These are phyloP conservation scores for Carduelis carduelis DNA, from an alignment of 2,797 vertebrate species.

Conservation along the genomic window DNA sequence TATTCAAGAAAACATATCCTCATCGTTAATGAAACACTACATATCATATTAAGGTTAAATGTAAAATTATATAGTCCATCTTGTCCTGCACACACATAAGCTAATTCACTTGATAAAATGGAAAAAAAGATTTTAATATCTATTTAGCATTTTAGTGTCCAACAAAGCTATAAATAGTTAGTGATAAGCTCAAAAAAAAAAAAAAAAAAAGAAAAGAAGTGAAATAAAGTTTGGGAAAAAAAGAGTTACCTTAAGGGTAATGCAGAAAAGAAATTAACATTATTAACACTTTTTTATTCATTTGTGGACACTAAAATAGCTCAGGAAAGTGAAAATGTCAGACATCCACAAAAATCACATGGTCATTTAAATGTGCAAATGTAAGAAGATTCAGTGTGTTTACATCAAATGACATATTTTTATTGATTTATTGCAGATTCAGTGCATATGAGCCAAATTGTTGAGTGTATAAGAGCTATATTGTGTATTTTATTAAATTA, in stretches of 20 bases:
- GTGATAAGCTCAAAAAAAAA: slow-evolving; percentile 53
- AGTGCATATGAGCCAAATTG: slow-evolving; percentile 99
- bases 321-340: slow-evolving; percentile 91
- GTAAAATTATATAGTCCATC: slow-evolving; percentile 78
- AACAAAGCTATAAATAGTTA: slow-evolving; percentile 67
- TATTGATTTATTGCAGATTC: slow-evolving; percentile 99
- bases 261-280: slow-evolving; percentile 62
- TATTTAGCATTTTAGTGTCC: slow-evolving; percentile 82
- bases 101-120: slow-evolving; percentile 72
- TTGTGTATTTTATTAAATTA: slow-evolving; percentile 99
- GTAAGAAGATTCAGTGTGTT: slow-evolving; percentile 99
- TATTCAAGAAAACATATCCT: slow-evolving; percentile 77
- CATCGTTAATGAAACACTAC: slow-evolving; percentile 86
- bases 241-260: slow-evolving; percentile 58
- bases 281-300: slow-evolving; percentile 73
- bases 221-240: slow-evolving; percentile 13
- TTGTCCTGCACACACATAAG: slow-evolving; percentile 78
- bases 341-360: slow-evolving; percentile 90
- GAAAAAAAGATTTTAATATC: slow-evolving; percentile 59
- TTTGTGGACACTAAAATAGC: slow-evolving; percentile 94
- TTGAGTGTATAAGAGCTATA: slow-evolving; percentile 99
- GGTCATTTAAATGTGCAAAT: slow-evolving; percentile 98
- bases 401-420: slow-evolving; percentile 99
- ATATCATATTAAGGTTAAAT: slow-evolving; percentile 84
- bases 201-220: slow-evolving; percentile 34